A percentile compares a stretch with the other conserved stretches of the same genome.
phyloP scores from a whole-genome alignment of 2,888 invertebrate species.

The Strigamia transsilvanica region DNA sequence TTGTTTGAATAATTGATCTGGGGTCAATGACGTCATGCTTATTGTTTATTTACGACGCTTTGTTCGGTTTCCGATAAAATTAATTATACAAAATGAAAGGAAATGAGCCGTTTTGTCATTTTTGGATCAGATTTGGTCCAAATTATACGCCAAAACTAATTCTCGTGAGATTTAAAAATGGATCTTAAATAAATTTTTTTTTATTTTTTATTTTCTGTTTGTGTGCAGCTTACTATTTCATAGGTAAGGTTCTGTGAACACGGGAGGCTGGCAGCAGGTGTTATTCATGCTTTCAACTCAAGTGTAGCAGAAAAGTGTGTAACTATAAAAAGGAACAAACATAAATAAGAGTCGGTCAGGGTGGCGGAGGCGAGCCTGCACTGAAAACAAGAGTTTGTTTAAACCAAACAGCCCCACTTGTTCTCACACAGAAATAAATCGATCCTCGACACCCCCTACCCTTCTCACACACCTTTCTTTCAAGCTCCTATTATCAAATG shows the following conservation, averaged over 20 bases:
- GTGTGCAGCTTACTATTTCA: constrained; percentile 3
- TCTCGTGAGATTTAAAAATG: not conserved
- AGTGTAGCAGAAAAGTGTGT: constrained; percentile 8
- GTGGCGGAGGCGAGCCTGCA: not conserved
- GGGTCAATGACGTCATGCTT: too few relatives aligned
- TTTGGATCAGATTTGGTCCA: not conserved
- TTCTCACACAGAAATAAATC: constrained; percentile 8
- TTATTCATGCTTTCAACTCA: constrained; percentile 8
- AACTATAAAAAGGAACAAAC: constrained; percentile 8
- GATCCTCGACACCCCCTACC: not conserved
- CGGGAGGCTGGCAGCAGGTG: not conserved
- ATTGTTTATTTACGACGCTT: too few relatives aligned
- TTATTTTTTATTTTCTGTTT: not conserved
- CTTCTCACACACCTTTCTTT: not conserved
- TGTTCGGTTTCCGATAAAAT: too few relatives aligned
- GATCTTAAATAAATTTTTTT: not conserved
- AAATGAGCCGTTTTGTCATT: too few relatives aligned
- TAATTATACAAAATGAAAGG: too few relatives aligned
- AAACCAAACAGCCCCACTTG: constrained; percentile 8
- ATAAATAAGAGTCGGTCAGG: not conserved
- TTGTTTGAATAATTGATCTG: too few relatives aligned
- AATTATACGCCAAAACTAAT: not conserved
- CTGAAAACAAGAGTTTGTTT: constrained; percentile 5
- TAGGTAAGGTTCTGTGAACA: constrained; percentile 2
- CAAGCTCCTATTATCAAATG: not conserved